phyloP scores from a whole-genome alignment of 1,140 invertebrate species.

The Zaprionus vittiger region DNA sequence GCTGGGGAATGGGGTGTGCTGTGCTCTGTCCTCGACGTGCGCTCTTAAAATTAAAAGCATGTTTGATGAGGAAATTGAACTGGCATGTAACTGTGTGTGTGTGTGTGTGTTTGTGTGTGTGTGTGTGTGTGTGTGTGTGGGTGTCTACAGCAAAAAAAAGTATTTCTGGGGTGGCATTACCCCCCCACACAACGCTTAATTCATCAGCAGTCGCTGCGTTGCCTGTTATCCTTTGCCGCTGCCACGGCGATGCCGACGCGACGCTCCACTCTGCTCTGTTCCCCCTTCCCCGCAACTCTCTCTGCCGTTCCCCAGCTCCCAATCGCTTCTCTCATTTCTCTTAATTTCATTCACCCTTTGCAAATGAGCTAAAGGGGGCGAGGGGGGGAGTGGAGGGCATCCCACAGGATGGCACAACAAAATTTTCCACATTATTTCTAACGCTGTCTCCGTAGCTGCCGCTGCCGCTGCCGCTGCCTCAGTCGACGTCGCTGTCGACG shows the following conservation, averaged over 20 bases:
- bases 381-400: background rate
- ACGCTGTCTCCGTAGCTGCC: constrained; percentile 19
- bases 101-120: constrained; percentile 5
- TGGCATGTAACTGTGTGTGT: constrained; percentile 48
- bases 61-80: constrained; percentile 72
- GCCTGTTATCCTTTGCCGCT: constrained; percentile 54
- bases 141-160: constrained; percentile 30
- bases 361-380: constrained; percentile 63
- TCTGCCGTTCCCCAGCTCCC: background rate
- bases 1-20: background rate
- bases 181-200: constrained; percentile 45
- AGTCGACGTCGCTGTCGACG: constrained; percentile 47
- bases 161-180: constrained; percentile 43
- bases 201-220: constrained; percentile 46
- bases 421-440: constrained; percentile 74
- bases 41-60: constrained; percentile 75
- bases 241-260: background rate
- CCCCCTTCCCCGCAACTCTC: constrained; percentile 11
- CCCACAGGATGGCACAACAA: constrained; percentile 59
- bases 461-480: constrained; percentile 29
- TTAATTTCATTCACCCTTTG: constrained; percentile 80
- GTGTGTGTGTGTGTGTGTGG: background rate
- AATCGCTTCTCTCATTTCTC: constrained; percentile 53
- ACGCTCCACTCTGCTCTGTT: constrained; percentile 9
- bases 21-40: constrained; percentile 54